Percentiles rank a stretch among this genome's conserved stretches.
These are phyloP conservation scores for Eilema caniola DNA, from an alignment of 2,888 invertebrate genomes.

Conservation along the genomic window DNA sequence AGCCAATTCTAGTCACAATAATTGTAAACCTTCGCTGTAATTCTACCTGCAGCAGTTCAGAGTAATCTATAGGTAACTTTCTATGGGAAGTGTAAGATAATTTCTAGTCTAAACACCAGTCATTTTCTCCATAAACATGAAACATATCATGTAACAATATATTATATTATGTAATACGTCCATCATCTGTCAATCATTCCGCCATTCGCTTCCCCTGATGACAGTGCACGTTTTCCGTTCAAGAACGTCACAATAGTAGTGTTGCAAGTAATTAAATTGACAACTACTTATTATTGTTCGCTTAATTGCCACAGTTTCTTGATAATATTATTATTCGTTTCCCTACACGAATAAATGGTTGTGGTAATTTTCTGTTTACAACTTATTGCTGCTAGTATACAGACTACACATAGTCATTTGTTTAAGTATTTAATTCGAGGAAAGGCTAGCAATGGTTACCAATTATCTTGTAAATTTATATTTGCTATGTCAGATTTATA, in stretches of 20 bases:
- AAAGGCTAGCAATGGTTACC: no score
- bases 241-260: constrained; percentile 32
- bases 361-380: not conserved
- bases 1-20: no score
- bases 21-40: no score
- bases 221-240: constrained; percentile 26
- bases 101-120: not conserved
- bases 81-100: constrained; percentile 6
- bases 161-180: constrained; percentile 19
- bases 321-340: not conserved
- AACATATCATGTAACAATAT: constrained; percentile 17
- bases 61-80: not conserved
- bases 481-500: no score
- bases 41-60: not conserved
- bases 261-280: constrained; percentile 30
- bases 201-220: constrained; percentile 38
- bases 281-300: constrained; percentile 13
- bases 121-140: constrained; percentile 11
- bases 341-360: not conserved
- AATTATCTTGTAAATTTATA: no score
- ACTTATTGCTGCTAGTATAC: not conserved
- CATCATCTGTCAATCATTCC: constrained; percentile 21
- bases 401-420: no score
- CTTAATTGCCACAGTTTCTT: constrained; percentile 3
- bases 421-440: no score